Conservation (phyloP, 2,797 vertebrate species). For the Odontamblyopus lacepedii region DNA sequence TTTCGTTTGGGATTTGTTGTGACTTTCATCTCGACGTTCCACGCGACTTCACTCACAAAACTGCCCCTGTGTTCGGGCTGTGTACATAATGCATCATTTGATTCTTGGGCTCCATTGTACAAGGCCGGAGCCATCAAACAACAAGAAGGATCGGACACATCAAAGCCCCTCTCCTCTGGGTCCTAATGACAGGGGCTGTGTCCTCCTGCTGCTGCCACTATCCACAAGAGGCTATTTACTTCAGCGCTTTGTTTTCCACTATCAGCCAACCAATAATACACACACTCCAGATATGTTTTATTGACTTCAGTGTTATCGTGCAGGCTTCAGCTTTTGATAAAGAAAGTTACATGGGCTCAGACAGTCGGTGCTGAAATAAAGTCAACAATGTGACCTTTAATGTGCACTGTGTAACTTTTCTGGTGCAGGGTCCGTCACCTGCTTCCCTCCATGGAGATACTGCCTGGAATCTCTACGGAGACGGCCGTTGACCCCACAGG, state of each 20-base stretch:
- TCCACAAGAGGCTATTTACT: slow-evolving; percentile 35
- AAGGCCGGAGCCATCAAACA: slow-evolving; percentile 67
- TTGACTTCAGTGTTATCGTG: slow-evolving; percentile 24
- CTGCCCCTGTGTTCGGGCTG: slow-evolving; percentile 44
- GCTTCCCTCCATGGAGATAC: too few relatives aligned
- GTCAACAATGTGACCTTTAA: background rate
- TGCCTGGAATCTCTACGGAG: too few relatives aligned
- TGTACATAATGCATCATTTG: slow-evolving; percentile 59
- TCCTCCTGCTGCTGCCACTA: slow-evolving; percentile 35
- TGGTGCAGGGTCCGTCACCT: too few relatives aligned
- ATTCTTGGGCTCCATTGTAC: slow-evolving; percentile 65
- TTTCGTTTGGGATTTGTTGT: slow-evolving; percentile 43
- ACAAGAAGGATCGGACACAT: slow-evolving; percentile 57
- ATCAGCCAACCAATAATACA: slow-evolving; percentile 14
- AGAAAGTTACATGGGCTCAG: background rate
- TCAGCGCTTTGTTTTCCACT: slow-evolving; percentile 3
- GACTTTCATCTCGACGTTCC: slow-evolving; percentile 57
- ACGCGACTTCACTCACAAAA: slow-evolving; percentile 41
- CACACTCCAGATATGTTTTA: slow-evolving; percentile 23
- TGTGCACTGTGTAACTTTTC: too few relatives aligned
- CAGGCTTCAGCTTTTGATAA: slow-evolving; percentile 20
- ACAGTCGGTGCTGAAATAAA: background rate
- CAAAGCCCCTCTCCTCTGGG: slow-evolving; percentile 57
- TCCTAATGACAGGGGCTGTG: slow-evolving; percentile 61
- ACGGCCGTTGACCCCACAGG: too few relatives aligned